Conservation (phyloP, 2,113 vertebrate genomes). For the Cricetomys ansorgei region DNA sequence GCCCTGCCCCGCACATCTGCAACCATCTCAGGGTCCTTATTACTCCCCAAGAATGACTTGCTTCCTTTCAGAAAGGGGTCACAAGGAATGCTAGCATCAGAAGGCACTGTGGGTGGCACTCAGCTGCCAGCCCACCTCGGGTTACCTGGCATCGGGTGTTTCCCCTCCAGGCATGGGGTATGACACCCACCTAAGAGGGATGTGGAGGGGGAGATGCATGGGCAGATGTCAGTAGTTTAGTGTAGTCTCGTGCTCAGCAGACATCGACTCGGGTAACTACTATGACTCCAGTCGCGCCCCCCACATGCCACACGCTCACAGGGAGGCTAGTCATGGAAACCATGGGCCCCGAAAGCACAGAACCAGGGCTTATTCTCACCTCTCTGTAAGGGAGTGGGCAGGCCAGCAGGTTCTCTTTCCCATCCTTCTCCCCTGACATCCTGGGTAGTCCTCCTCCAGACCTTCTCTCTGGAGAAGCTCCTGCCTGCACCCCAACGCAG, state of each 20-base stretch:
- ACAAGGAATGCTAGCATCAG: background rate
- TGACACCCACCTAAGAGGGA: accelerated
- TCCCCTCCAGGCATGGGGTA: background rate
- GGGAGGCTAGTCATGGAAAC: background rate
- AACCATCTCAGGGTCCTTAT: background rate
- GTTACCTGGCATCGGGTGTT: background rate
- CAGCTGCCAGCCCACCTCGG: too few relatives aligned
- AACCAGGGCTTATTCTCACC: background rate
- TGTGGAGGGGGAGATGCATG: background rate
- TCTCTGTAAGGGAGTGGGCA: background rate
- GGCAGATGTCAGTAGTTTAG: background rate
- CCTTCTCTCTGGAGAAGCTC: background rate
- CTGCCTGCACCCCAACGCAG: background rate
- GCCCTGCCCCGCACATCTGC: background rate
- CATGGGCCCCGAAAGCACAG: background rate
- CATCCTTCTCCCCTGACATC: background rate
- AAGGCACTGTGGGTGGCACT: background rate
- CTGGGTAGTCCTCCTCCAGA: background rate
- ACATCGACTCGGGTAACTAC: background rate
- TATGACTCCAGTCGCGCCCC: accelerated
- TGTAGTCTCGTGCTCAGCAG: accelerated
- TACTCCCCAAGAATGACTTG: background rate
- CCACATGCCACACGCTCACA: too few relatives aligned
- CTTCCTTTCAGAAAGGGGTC: background rate
- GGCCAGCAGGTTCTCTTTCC: background rate